Evolutionary conservation across 2,888 invertebrate genomes (phyloP), one percentile per base, ranked within the genome.

Genomic region (Coelogynopora nodosa): DNA sequence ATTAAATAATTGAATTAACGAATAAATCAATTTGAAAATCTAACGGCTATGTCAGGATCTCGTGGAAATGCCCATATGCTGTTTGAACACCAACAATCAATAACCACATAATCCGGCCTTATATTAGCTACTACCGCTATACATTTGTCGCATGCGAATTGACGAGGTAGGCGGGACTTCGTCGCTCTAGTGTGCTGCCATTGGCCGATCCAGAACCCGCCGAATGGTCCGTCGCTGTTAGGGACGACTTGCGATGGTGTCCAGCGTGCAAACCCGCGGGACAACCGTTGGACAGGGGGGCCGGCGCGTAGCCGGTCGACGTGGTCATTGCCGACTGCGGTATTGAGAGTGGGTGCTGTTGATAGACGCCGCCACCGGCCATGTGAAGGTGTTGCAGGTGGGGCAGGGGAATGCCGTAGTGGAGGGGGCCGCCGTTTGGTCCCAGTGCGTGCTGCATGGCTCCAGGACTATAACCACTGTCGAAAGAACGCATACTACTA

Each of bases 151-250:
- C 74, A 26, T 74, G 74, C 23, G 74, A 74, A 26, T 23, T 74
- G 74, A 74, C 74, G 23, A 74, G 27, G 23, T 74, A 74, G 23
- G 74, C 74, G 18, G 74, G 74, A 74, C 74, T 74, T 74, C 74
- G 74, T 5, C 74, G 74, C 27, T 74, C 74, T 26, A 74, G 23
- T n/a, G 74, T 74, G 74, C 74, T 26, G 2, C 74, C 74, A 74
- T 74, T 74, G 74, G 23, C 74, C 5, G 74, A 74, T 5, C 74
- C 74, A 5, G 74, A 74, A 2, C 74, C 74, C 5, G 23, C 74
- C 5, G 74, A 74, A 26, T 74, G 18, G 74, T 74, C 2, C 5
- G 5, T 26, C 74, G 74, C 23, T 23, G 74, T 74, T 2, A 74
- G 18, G 74, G 74, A 74, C 2, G 5, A 13, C 74, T 74, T 74